Conservation (phyloP, 2,888 invertebrate species). For the Sialis fuliginosa region DNA sequence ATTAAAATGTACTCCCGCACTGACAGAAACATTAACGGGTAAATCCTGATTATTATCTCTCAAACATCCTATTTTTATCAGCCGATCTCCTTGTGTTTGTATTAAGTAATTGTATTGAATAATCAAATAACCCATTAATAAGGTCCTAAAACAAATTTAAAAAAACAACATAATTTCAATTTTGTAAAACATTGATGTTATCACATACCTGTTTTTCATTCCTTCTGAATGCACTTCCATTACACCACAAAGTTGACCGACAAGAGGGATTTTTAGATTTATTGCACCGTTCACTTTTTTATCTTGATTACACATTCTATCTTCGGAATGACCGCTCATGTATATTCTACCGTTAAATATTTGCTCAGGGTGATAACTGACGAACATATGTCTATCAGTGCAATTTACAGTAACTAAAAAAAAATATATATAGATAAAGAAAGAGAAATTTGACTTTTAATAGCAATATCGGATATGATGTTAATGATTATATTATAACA, state of each 20-base stretch:
- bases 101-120: slow-evolving; percentile 72
- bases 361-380: slow-evolving; percentile 43
- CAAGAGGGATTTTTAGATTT: slow-evolving; percentile 38
- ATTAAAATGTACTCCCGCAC: slow-evolving; percentile 35
- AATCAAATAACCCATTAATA: slow-evolving; percentile 58
- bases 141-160: slow-evolving; percentile 35
- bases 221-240: slow-evolving; percentile 33
- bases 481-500: no score
- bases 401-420: slow-evolving; percentile 61
- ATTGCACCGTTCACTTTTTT: slow-evolving; percentile 32
- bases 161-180: not conserved
- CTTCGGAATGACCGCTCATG: slow-evolving; percentile 58
- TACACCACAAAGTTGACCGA: slow-evolving; percentile 35
- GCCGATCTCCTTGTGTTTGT: slow-evolving; percentile 68
- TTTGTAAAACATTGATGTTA: not conserved
- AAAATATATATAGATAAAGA: not conserved
- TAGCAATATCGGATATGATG: no score
- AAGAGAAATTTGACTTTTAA: no score
- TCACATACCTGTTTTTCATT: slow-evolving; percentile 30
- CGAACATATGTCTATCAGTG: slow-evolving; percentile 45
- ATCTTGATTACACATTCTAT: slow-evolving; percentile 39
- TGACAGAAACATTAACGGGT: slow-evolving; percentile 31
- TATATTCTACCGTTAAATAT: slow-evolving; percentile 59
- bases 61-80: slow-evolving; percentile 65
- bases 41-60: slow-evolving; percentile 22